A percentile compares a stretch with the other conserved stretches of the same genome.
These are phyloP conservation scores for Spizaetus ornatus DNA, from an alignment of 2,113 vertebrate genomes.

Conservation along the genomic window DNA sequence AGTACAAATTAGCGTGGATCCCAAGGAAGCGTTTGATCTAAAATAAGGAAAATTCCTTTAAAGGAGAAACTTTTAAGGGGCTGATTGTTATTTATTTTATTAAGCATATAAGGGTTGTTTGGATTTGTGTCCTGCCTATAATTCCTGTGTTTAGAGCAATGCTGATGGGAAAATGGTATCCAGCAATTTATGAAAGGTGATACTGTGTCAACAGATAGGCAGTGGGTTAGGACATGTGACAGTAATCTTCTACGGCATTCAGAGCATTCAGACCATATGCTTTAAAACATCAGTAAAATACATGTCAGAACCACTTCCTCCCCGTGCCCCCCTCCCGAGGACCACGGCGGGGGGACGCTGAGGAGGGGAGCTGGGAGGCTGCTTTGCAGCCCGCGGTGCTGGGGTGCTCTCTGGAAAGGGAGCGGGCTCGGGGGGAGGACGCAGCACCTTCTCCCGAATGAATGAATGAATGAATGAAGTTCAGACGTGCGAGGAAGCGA, in stretches of 20 bases:
- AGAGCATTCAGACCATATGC: slow-evolving; percentile 39
- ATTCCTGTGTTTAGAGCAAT: slow-evolving; percentile 42
- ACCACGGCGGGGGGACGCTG: not conserved
- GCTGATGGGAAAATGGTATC: slow-evolving; percentile 45
- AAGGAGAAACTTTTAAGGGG: not conserved
- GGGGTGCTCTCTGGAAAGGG: not conserved
- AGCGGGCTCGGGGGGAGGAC: not conserved
- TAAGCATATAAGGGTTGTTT: slow-evolving; percentile 15
- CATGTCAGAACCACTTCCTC: slow-evolving; percentile 22
- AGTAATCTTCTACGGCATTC: slow-evolving; percentile 31
- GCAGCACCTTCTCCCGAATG: not conserved
- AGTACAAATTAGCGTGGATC: not conserved
- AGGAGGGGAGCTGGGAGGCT: not conserved
- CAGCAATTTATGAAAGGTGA: slow-evolving; percentile 60
- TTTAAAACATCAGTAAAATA: slow-evolving; percentile 46
- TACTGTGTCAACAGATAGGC: slow-evolving; percentile 30
- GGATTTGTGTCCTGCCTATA: slow-evolving; percentile 19
- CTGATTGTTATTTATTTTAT: slow-evolving; percentile 51
- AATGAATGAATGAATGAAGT: not conserved
- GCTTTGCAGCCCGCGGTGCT: not conserved
- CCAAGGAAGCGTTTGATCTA: slow-evolving; percentile 1
- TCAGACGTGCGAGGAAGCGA: not conserved
- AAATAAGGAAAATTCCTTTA: slow-evolving; percentile 1
- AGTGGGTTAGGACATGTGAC: slow-evolving; percentile 22
- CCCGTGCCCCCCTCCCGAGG: not conserved